phyloP scores from a whole-genome alignment of 2,888 invertebrate genomes.

The Griposia aprilina region DNA sequence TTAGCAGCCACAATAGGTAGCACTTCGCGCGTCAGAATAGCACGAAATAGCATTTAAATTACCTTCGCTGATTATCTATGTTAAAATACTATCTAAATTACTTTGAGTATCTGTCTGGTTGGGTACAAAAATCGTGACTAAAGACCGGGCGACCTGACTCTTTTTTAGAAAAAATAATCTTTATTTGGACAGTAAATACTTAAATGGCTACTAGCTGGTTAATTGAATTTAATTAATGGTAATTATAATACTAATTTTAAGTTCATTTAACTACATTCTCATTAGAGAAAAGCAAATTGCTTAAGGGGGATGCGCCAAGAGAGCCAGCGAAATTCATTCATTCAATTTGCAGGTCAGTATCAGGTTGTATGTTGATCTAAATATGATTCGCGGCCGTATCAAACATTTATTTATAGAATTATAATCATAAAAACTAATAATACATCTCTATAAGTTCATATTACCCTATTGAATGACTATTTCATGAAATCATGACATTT shows the following conservation, averaged over 20 bases:
- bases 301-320: too few relatives aligned
- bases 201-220: constrained; percentile 19
- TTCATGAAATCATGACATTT: too few relatives aligned
- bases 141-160: neutral
- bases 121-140: constrained; percentile 49
- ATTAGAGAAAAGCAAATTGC: constrained; percentile 25
- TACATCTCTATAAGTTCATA: too few relatives aligned
- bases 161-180: constrained; percentile 14
- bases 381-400: too few relatives aligned
- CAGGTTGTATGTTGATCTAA: too few relatives aligned
- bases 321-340: too few relatives aligned
- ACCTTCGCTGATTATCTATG: constrained; percentile 64
- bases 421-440: too few relatives aligned
- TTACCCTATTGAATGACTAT: too few relatives aligned
- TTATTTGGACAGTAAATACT: constrained; percentile 6
- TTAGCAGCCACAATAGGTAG: constrained; percentile 62
- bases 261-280: constrained; percentile 14
- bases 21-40: constrained; percentile 68
- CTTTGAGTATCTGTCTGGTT: constrained; percentile 60
- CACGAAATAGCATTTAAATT: constrained; percentile 73
- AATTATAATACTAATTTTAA: constrained; percentile 21
- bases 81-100: constrained; percentile 70
- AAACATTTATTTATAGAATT: too few relatives aligned
- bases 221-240: constrained; percentile 17
- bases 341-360: too few relatives aligned